These are phyloP conservation scores for Drosophila santomea DNA, from an alignment of 1,140 invertebrate species.

Conservation along the genomic window DNA sequence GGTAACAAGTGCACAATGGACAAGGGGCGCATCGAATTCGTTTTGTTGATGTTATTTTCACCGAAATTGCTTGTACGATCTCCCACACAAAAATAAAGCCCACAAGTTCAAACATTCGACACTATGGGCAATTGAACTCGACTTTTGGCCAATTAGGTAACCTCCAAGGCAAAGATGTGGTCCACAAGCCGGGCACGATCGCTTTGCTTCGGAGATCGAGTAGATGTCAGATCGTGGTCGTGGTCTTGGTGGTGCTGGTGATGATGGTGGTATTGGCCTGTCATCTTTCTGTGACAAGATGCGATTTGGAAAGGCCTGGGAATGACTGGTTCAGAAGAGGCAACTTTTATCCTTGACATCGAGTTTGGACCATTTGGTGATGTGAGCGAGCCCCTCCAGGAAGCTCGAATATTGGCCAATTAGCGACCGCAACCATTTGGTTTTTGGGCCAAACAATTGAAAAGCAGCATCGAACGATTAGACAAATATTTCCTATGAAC, in stretches of 20 bases:
- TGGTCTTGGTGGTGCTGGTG: conserved; percentile 66
- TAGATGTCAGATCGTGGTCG: conserved; percentile 27
- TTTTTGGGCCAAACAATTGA: conserved; percentile 2
- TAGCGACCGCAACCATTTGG: conserved; percentile 49
- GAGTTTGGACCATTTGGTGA: conserved; percentile 34
- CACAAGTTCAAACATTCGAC: conserved; percentile 56
- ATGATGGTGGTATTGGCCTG: conserved; percentile 70
- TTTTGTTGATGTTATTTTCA: conserved; percentile 38
- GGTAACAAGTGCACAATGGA: conserved; percentile 59
- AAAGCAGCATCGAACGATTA: conserved; percentile 31
- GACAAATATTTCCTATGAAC: conserved; percentile 25
- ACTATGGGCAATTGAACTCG: conserved; percentile 71
- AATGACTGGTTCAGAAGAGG: conserved; percentile 40
- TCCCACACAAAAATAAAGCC: conserved; percentile 49
- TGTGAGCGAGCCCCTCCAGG: conserved; percentile 56
- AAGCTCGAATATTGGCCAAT: conserved; percentile 55
- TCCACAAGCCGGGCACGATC: conserved; percentile 35
- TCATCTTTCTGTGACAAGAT: conserved; percentile 65
- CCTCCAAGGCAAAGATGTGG: conserved; percentile 53
- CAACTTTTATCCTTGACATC: conserved; percentile 59
- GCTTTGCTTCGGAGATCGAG: conserved; percentile 15
- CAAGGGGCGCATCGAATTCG: conserved; percentile 34
- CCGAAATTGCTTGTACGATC: conserved; percentile 25
- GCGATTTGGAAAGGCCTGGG: conserved; percentile 63
- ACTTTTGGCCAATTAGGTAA: conserved; percentile 63